These are phyloP conservation scores for Paraplagusia blochii DNA, from an alignment of 2,113 vertebrate genomes.

Conservation along the genomic window DNA sequence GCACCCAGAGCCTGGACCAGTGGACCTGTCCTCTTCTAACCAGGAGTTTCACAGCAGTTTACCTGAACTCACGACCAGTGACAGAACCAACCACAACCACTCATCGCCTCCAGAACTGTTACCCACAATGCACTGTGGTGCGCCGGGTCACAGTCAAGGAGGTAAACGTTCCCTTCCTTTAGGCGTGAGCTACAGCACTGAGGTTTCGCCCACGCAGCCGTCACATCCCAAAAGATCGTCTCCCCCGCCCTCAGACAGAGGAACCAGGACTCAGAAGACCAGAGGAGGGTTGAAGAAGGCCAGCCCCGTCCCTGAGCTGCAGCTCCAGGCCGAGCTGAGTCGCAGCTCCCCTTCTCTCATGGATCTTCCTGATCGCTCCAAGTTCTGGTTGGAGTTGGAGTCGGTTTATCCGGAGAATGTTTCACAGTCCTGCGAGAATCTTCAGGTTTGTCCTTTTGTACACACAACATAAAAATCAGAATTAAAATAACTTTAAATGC, in stretches of 20 bases:
- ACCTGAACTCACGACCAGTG: conserved; percentile 69
- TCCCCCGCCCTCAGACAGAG: conserved; percentile 78
- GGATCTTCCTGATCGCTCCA: conserved; percentile 84
- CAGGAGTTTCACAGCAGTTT: conserved; percentile 79
- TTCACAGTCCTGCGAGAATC: conserved; percentile 84
- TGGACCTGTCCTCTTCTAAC: conserved; percentile 20
- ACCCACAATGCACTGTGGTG: conserved; percentile 50
- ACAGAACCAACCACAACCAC: conserved; percentile 12
- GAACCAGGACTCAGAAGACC: conserved; percentile 29
- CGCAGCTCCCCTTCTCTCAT: conserved; percentile 84
- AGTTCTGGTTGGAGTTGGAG: conserved; percentile 85
- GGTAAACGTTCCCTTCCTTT: conserved; percentile 81
- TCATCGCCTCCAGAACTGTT: not conserved
- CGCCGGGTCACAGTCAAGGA: conserved; percentile 72
- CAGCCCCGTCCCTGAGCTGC: conserved; percentile 56
- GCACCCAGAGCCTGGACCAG: conserved; percentile 2
- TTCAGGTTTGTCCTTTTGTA: conserved; percentile 63
- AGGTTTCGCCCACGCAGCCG: conserved; percentile 85
- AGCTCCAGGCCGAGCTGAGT: conserved; percentile 82
- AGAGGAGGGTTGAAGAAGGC: conserved; percentile 41
- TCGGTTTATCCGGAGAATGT: conserved; percentile 75
- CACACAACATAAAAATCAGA: no score
- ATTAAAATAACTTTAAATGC: not conserved
- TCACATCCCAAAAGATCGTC: conserved; percentile 85
- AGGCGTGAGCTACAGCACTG: conserved; percentile 80